Percentiles rank a stretch among this genome's conserved stretches.
These are phyloP conservation scores for Bergia sp. DNA, from an alignment of 92 coral and sea anemone genomes.

Conservation along the genomic window DNA sequence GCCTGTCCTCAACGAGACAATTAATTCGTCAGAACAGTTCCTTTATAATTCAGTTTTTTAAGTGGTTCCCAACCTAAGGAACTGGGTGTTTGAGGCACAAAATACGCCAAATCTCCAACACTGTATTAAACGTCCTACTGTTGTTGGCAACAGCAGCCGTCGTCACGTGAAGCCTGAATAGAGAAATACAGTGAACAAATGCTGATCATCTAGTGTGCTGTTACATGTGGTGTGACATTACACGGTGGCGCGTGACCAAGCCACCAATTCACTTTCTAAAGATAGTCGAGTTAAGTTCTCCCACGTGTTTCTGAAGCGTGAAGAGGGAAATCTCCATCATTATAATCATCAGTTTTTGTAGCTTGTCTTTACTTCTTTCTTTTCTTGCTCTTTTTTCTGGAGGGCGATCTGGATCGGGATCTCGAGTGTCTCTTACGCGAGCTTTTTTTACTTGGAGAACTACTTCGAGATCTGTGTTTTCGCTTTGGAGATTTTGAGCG, in stretches of 20 bases:
- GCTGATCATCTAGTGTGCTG: too few species aligned
- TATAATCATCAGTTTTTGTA: too few species aligned
- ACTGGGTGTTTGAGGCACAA: not conserved
- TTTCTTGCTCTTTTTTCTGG: slow-evolving; percentile 82
- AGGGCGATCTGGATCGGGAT: slow-evolving; percentile 86
- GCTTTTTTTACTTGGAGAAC: slow-evolving; percentile 72
- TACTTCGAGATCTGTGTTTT: slow-evolving; percentile 81
- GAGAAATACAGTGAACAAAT: too few species aligned
- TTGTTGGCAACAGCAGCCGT: not conserved
- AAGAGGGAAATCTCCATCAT: not conserved
- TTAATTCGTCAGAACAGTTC: too few species aligned
- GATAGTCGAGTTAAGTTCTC: not conserved
- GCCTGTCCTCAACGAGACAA: too few species aligned
- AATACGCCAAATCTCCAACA: not conserved
- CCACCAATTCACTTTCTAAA: not conserved
- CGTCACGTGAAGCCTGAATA: not conserved
- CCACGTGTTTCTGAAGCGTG: not conserved
- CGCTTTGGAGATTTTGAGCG: slow-evolving; percentile 76
- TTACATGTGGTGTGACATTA: too few species aligned
- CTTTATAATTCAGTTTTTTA: too few species aligned
- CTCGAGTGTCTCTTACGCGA: slow-evolving; percentile 83
- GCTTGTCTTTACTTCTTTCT: slow-evolving; percentile 66
- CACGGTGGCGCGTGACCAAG: too few species aligned
- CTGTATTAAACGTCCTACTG: not conserved
- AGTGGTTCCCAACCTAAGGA: not conserved